phyloP scores from a whole-genome alignment of 2,113 vertebrate genomes.

The Erythrocebus patas region DNA sequence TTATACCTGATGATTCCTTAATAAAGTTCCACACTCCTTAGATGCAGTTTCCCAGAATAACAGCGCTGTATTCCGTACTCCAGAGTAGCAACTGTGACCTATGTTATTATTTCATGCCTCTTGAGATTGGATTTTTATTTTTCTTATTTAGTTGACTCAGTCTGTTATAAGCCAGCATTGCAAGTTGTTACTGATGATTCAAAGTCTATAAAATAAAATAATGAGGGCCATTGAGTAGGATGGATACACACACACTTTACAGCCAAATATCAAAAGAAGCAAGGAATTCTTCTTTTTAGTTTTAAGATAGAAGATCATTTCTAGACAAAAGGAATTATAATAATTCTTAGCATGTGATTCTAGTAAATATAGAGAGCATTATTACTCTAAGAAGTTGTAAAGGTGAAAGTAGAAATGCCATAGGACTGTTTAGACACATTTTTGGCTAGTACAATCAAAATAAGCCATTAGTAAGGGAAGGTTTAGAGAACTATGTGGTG shows the following conservation, averaged over 20 bases:
- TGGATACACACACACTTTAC: not conserved
- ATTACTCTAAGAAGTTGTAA: not conserved
- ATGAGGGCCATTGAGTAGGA: not conserved
- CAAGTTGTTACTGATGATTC: conserved; percentile 39
- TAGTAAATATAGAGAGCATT: not conserved
- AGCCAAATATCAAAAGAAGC: not conserved
- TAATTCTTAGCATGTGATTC: not conserved
- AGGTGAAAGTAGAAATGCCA: not conserved
- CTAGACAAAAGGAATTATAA: not conserved
- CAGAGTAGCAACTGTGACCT: not conserved
- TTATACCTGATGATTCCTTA: conserved; percentile 27
- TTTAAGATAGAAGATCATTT: conserved; percentile 38
- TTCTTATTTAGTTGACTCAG: conserved; percentile 44
- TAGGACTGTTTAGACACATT: not conserved
- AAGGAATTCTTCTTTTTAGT: not conserved
- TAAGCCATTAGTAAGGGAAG: not conserved
- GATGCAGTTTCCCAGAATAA: not conserved
- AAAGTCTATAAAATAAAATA: conserved; percentile 57
- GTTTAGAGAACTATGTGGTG: not conserved
- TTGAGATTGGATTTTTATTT: conserved; percentile 39
- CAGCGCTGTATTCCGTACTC: not conserved
- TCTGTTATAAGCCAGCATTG: conserved; percentile 39
- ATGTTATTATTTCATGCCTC: not conserved
- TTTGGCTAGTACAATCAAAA: not conserved
- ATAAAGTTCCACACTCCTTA: not conserved